Conservation (phyloP, 2,797 vertebrate genomes). For the Oryzias dopingdopingensis region DNA sequence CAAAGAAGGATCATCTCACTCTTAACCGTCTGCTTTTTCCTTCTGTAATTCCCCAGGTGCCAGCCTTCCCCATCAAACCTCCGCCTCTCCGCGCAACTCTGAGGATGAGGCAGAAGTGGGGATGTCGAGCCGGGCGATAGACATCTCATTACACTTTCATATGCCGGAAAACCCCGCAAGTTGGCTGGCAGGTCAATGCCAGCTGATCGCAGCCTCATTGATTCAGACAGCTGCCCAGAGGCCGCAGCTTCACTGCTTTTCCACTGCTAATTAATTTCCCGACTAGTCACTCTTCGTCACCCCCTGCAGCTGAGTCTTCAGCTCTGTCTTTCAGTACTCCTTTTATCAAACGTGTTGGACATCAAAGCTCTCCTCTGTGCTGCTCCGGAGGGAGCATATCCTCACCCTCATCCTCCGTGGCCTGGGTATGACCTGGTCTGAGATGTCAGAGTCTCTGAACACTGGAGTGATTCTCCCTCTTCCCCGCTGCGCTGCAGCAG, state of each 20-base stretch:
- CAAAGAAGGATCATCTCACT: slow-evolving; percentile 52
- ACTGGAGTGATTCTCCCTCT: slow-evolving; percentile 45
- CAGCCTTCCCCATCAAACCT: slow-evolving; percentile 49
- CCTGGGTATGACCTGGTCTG: slow-evolving; percentile 45
- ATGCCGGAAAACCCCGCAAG: slow-evolving; percentile 51
- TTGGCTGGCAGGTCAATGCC: slow-evolving; percentile 47
- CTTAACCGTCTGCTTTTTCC: slow-evolving; percentile 44
- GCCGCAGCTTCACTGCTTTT: slow-evolving; percentile 40
- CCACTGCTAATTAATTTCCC: slow-evolving; percentile 58
- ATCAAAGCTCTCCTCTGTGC: slow-evolving; percentile 9
- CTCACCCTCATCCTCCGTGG: slow-evolving; percentile 13
- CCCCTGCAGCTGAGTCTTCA: slow-evolving; percentile 25
- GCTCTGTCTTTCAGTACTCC: slow-evolving; percentile 26
- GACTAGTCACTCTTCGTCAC: slow-evolving; percentile 31
- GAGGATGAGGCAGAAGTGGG: slow-evolving; percentile 28
- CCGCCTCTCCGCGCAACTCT: slow-evolving; percentile 28
- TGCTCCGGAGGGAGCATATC: not conserved
- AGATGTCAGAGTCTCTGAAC: slow-evolving; percentile 34
- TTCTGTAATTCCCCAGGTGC: slow-evolving; percentile 52
- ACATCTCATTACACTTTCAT: slow-evolving; percentile 75
- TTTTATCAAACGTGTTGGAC: slow-evolving; percentile 50
- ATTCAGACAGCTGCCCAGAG: slow-evolving; percentile 48
- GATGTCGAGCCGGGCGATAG: slow-evolving; percentile 46
- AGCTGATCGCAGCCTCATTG: slow-evolving; percentile 42
- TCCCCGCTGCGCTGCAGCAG: slow-evolving; percentile 34